Base-by-base conservation (phyloP, 2,888 invertebrate species). In the Rhabditoides inermis region DNA sequence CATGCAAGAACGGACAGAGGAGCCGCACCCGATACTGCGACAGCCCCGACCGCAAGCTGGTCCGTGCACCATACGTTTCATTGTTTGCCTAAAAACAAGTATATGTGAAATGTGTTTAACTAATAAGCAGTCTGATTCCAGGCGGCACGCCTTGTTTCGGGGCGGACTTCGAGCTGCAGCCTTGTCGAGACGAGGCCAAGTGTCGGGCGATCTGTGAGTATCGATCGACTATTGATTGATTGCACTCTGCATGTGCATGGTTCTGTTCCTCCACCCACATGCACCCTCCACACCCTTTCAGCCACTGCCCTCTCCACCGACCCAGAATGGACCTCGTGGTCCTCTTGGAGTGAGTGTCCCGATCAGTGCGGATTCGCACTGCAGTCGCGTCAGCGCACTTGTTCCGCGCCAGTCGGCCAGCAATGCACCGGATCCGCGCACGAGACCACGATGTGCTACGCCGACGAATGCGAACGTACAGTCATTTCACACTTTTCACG, bases 111-210 rank as follows among this genome's bases (percentile, higher is more conserved):
- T n/a, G n/a, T n/a, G n/a, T n/a, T n/a, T n/a, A n/a, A n/a, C n/a
- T n/a, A n/a, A n/a, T n/a, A n/a, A n/a, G n/a, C n/a, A n/a, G n/a
- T n/a, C n/a, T 46, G n/a, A 1, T 6, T 52, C 58, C 23, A 41
- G 70, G 72, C 20, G 76, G 76, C 6, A 51, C 52, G 30, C 67
- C 62, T 35, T 76, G 76, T 50, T 54, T 58, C 46, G 75, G 75
- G 7, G 62, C 63, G 3, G 76, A 76, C 51, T 76, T 76, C 56
- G 76, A 76, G 52, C 55, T 72, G 41, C 62, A 69, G 46, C 60
- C 69, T 2, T 75, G 75, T 45, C 55, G 54, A 23, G 68, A 70
- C 39, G 54, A 63, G 1, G 39, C 54, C 1, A 56, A 53, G 28
- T 74, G 73, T 53, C 35, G n/a, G n/a, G n/a, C n/a, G n/a, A n/a